Evolutionary conservation across 2,113 vertebrate species (phyloP), one percentile per base, ranked within the genome.

Genomic region (Casuarius casuarius): DNA sequence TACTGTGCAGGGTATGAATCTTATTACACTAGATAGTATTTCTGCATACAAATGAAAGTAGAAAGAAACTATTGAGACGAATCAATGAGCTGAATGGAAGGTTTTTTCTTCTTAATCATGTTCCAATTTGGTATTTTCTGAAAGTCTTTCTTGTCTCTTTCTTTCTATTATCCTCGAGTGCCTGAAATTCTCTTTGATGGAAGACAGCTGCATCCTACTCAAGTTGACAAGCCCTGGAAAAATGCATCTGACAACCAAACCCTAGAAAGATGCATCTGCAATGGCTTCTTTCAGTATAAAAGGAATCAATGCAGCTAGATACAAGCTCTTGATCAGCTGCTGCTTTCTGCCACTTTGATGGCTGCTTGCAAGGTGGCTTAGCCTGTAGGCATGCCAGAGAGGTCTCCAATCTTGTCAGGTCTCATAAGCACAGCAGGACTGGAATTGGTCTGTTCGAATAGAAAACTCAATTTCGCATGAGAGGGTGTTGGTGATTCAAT

Each of bases 71-170:
- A 72, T 2, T 85, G 81, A 94, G 81, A 94, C 21, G 61, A 96
- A 90, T 90, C 83, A 89, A 89, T 73, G 51, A 84, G 35, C 76
- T 97, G 88, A 97, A 92, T 76, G 78, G 51, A 95, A 63, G 16
- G 40, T 0, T 90, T 92, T 75, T 59, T 10, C 77, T 86, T 89
- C 78, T 89, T 86, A 94, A 87, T 91, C 68, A 33, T 74, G 42
- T 78, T 95, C 78, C 71, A 84, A 28, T 90, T 72, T 74, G 52
- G 75, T 91, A 77, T 95, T 94, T 96, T 95, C 89, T 82, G 35
- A 49, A 92, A 90, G 68, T 88, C 92, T 89, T 97, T 97, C 88
- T 90, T 92, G 58, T 77, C 68, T 87, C 38, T 94, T 83, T 94
- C 80, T 86, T 92, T 77, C 73, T 90, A 61, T 75, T 85, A 83